phyloP scores from a whole-genome alignment of 2,888 invertebrate species.

The Parnassius orleans region DNA sequence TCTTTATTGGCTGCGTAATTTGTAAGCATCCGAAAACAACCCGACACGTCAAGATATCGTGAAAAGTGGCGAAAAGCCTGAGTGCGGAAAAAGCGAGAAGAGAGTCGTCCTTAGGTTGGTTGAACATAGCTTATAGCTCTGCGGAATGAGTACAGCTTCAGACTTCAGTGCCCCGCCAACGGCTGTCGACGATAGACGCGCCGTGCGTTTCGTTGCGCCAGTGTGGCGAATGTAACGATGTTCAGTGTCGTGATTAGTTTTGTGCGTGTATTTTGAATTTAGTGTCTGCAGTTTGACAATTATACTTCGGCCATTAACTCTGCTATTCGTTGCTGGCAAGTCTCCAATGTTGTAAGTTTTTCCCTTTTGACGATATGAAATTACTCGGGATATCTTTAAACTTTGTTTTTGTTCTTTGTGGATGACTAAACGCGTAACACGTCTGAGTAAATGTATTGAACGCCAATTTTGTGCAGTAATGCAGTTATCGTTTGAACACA shows the following conservation, averaged over 20 bases:
- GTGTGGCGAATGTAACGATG: constrained; percentile 63
- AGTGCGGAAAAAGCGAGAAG: constrained; percentile 38
- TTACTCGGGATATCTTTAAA: constrained; percentile 13
- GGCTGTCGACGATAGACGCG: constrained; percentile 54
- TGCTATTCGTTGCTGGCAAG: constrained; percentile 7
- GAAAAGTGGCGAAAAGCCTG: constrained; percentile 39
- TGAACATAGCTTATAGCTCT: constrained; percentile 27
- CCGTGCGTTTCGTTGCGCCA: constrained; percentile 37
- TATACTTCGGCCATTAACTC: constrained; percentile 3
- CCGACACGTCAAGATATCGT: constrained; percentile 37
- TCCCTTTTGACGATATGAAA: constrained; percentile 3
- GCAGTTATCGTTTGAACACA: neutral
- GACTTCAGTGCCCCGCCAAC: constrained; percentile 66
- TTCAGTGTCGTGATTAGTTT: constrained; percentile 52
- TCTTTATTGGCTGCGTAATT: neutral
- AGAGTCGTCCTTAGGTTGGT: constrained; percentile 41
- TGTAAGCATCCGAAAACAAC: neutral
- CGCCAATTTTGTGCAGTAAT: neutral
- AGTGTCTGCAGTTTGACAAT: constrained; percentile 17
- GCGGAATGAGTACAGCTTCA: constrained; percentile 42
- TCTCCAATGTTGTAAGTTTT: constrained; percentile 22
- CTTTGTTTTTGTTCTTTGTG: constrained; percentile 18
- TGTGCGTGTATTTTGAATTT: constrained; percentile 45
- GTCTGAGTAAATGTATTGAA: neutral
- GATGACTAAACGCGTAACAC: constrained; percentile 2